These are phyloP conservation scores for Corydoras sp. DNA, from an alignment of 2,113 vertebrate genomes.

Conservation along the genomic window DNA sequence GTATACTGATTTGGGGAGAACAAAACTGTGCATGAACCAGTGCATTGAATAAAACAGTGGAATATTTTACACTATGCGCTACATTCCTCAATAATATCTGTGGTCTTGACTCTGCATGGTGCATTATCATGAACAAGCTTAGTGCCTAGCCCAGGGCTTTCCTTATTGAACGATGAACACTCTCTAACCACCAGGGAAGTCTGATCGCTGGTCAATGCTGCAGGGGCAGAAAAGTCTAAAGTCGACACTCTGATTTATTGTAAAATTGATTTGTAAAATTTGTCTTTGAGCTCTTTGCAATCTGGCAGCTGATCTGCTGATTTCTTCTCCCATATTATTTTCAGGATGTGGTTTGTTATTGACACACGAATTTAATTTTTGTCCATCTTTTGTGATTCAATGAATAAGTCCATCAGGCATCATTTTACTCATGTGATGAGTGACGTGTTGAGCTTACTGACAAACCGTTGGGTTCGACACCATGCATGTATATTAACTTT, in stretches of 20 bases:
- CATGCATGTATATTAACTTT: too few species aligned
- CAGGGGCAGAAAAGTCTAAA: conserved; percentile 30
- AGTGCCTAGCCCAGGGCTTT: not conserved
- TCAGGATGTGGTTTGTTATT: too few species aligned
- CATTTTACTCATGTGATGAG: too few species aligned
- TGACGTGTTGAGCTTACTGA: too few species aligned
- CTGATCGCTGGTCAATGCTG: conserved; percentile 10
- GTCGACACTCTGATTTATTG: conserved; percentile 15
- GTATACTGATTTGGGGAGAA: not conserved
- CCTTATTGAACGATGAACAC: conserved; percentile 4
- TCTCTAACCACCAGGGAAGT: conserved; percentile 5
- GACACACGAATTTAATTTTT: too few species aligned
- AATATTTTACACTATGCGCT: not conserved
- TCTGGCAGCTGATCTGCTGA: not conserved
- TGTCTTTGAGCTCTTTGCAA: not conserved
- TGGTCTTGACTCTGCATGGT: not conserved
- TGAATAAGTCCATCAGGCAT: too few species aligned
- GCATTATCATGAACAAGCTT: not conserved
- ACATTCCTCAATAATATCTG: not conserved
- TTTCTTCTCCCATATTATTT: too few species aligned
- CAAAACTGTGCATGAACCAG: not conserved
- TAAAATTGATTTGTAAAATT: conserved; percentile 20
- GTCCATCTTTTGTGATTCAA: too few species aligned
- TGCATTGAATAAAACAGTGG: not conserved
- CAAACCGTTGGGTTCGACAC: too few species aligned